phyloP scores from a whole-genome alignment of 2,888 invertebrate genomes.

The Drosophila kanekoi region DNA sequence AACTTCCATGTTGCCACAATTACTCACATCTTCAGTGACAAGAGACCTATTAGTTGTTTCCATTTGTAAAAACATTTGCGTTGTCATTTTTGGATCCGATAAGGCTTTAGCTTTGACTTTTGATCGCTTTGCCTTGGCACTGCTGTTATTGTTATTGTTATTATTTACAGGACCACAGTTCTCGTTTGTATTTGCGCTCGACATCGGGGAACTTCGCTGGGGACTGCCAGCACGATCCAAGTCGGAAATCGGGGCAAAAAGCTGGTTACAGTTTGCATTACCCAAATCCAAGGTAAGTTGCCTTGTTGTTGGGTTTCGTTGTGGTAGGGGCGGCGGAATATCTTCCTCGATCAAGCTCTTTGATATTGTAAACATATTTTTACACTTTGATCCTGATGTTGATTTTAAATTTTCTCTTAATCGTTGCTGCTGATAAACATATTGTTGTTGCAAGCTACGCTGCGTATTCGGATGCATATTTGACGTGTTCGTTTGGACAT shows the following conservation, averaged over 20 bases:
- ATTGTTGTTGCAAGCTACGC: conserved; percentile 57
- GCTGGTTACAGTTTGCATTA: conserved; percentile 51
- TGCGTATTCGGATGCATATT: conserved; percentile 64
- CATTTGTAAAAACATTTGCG: conserved; percentile 85
- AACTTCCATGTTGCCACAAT: conserved; percentile 40
- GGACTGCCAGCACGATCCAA: conserved; percentile 82
- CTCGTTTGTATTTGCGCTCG: conserved; percentile 15
- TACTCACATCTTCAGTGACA: conserved; percentile 25
- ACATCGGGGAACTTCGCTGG: conserved; percentile 60
- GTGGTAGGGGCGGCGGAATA: conserved; percentile 86
- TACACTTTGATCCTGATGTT: conserved; percentile 68
- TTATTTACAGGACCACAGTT: conserved; percentile 15
- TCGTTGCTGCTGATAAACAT: conserved; percentile 68
- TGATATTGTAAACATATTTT: conserved; percentile 82
- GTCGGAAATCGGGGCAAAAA: conserved; percentile 83
- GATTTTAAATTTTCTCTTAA: conserved; percentile 78
- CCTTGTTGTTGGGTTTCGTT: conserved; percentile 85
- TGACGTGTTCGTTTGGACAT: conserved; percentile 39
- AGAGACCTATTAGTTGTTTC: conserved; percentile 74
- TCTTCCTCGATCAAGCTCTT: conserved; percentile 82
- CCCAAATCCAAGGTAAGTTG: conserved; percentile 75
- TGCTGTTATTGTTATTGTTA: conserved; percentile 43
- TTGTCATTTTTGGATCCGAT: conserved; percentile 85
- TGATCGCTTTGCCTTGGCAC: conserved; percentile 68
- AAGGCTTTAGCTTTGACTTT: conserved; percentile 85